Conservation (phyloP, 2,113 vertebrate genomes). For the Cichladusa arquata region DNA sequence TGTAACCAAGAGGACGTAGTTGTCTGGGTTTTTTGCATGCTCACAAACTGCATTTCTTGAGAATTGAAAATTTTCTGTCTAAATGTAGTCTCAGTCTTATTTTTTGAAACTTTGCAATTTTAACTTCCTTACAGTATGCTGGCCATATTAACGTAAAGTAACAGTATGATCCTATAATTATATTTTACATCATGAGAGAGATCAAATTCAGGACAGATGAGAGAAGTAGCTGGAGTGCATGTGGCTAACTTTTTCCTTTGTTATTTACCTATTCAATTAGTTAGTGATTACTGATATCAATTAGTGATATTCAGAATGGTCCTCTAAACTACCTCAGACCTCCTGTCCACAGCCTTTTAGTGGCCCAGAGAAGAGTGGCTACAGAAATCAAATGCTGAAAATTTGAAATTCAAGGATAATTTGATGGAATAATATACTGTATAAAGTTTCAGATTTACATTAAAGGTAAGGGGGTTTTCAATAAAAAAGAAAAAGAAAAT, state of each 20-base stretch:
- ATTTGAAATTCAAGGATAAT: background rate
- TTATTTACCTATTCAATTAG: background rate
- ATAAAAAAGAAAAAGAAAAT: background rate
- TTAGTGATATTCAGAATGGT: background rate
- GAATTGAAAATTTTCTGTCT: background rate
- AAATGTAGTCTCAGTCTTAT: background rate
- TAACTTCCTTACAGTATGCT: background rate
- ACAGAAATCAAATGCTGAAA: background rate
- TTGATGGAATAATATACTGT: background rate
- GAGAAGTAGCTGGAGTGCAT: background rate
- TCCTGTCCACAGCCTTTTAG: background rate
- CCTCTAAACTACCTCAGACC: background rate
- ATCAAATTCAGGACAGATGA: background rate
- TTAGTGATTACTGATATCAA: background rate
- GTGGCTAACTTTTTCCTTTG: background rate
- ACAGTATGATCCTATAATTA: background rate
- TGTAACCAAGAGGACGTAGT: background rate
- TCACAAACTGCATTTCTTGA: background rate
- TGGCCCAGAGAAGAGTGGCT: background rate
- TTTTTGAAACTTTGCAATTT: background rate
- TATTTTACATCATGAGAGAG: background rate
- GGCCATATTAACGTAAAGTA: background rate
- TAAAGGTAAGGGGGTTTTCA: fast-evolving
- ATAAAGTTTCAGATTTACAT: background rate
- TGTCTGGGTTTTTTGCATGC: background rate